phyloP scores from a whole-genome alignment of 64 coral and sea anemone genomes.

The Orbicella faveolata region DNA sequence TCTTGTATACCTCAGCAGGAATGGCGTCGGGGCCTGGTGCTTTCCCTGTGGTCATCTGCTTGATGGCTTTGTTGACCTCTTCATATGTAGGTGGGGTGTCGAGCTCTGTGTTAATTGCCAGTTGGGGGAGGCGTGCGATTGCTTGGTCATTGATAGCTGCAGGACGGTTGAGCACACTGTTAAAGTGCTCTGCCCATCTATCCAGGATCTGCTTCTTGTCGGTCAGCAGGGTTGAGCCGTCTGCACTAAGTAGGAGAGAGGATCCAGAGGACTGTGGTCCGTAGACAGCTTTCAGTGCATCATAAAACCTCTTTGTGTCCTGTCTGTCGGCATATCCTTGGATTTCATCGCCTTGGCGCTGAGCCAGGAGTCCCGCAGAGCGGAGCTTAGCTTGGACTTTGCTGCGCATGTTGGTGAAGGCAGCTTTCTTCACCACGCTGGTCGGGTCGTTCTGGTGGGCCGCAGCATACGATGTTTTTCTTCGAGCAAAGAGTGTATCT shows the following conservation, averaged over 20 bases:
- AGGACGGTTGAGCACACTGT: conserved; percentile 31
- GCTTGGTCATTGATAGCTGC: conserved; percentile 16
- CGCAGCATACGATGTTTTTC: not conserved
- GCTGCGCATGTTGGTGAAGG: not conserved
- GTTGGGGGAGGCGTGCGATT: conserved; percentile 18
- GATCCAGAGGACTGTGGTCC: not conserved
- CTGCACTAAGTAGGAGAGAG: conserved; percentile 20
- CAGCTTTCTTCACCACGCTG: not conserved
- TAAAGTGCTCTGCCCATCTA: conserved; percentile 28
- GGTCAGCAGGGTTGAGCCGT: not conserved
- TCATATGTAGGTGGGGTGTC: not conserved
- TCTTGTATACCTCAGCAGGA: conserved; percentile 33
- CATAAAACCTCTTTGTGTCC: conserved; percentile 36
- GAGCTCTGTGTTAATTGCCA: not conserved
- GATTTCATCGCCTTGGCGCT: conserved; percentile 42
- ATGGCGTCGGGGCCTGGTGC: conserved; percentile 47
- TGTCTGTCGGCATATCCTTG: conserved; percentile 34
- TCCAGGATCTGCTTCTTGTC: conserved; percentile 22
- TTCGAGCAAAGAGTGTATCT: conserved; percentile 7
- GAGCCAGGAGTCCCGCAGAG: conserved; percentile 3
- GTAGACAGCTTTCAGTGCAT: conserved; percentile 41
- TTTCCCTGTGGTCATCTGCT: conserved; percentile 35
- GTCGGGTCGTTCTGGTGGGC: not conserved
- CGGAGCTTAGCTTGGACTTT: conserved; percentile 6
- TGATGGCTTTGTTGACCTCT: conserved; percentile 35